phyloP scores from a whole-genome alignment of 1,140 invertebrate genomes.

The Drosophila sturtevanti region DNA sequence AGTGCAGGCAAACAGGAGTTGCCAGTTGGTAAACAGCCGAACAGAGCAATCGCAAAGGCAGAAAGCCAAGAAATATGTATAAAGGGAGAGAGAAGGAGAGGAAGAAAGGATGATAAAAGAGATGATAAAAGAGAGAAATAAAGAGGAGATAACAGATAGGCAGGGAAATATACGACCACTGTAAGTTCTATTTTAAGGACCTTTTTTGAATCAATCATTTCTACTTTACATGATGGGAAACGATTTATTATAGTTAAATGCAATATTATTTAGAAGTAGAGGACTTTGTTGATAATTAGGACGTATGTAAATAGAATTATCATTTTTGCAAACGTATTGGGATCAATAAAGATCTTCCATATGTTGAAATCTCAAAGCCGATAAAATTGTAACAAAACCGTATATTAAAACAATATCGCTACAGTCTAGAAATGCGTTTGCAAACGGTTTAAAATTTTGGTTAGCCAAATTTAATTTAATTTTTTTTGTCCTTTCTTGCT shows the following conservation, averaged over 20 bases:
- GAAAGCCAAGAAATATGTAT: neutral
- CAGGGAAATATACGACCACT: neutral
- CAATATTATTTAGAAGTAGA: too few relatives aligned
- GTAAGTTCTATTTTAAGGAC: neutral
- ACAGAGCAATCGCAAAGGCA: neutral
- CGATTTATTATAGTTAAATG: too few relatives aligned
- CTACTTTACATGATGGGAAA: too few relatives aligned
- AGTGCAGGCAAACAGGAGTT: conserved; percentile 72
- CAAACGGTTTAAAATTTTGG: neutral
- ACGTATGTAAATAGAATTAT: conserved; percentile 46
- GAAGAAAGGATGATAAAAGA: neutral
- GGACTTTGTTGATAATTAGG: too few relatives aligned
- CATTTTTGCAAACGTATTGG: conserved; percentile 17
- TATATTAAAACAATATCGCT: neutral
- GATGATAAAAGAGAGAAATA: neutral
- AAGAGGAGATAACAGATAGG: neutral
- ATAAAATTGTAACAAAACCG: neutral
- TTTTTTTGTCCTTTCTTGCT: conserved; percentile 27
- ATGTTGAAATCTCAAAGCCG: neutral
- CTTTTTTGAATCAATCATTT: too few relatives aligned
- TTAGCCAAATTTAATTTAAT: conserved; percentile 67
- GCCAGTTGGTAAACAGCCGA: conserved; percentile 34
- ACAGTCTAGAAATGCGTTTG: neutral
- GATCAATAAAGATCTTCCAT: neutral
- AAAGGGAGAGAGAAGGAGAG: neutral